Conservation (phyloP, 2,113 vertebrate species). For the Hippocampus barbouri region DNA sequence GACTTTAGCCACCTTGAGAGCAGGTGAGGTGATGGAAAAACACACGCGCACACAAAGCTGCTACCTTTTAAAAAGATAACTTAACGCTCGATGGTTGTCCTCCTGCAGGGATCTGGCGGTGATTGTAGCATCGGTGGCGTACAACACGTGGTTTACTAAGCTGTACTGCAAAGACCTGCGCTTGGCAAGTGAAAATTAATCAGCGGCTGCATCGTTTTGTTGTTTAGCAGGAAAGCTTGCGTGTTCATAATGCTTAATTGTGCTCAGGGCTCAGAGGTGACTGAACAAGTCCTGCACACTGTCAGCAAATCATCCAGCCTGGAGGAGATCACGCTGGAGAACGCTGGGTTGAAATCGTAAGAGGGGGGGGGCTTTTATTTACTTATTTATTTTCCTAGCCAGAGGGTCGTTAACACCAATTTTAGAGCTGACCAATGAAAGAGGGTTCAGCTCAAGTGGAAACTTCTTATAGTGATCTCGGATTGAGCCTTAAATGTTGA, state of each 20-base stretch:
- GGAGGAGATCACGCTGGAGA: constrained; percentile 85
- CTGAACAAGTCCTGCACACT: constrained; percentile 83
- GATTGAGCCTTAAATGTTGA: not conserved
- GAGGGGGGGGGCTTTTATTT: constrained; percentile 17
- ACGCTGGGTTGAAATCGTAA: constrained; percentile 80
- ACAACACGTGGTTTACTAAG: constrained; percentile 86
- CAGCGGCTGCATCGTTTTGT: not conserved
- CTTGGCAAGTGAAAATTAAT: constrained; percentile 61
- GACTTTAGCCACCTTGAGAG: constrained; percentile 87
- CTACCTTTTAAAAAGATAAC: not conserved
- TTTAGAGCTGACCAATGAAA: not conserved
- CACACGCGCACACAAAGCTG: not conserved
- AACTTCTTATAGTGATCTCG: not conserved
- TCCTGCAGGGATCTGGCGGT: constrained; percentile 78
- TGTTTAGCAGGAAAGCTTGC: not conserved
- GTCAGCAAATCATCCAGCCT: constrained; percentile 83
- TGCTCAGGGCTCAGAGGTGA: constrained; percentile 80
- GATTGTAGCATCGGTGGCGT: constrained; percentile 83
- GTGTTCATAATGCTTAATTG: not conserved
- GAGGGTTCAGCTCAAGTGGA: not conserved
- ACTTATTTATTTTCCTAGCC: too few relatives aligned
- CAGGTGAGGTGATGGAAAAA: constrained; percentile 64
- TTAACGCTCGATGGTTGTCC: not conserved
- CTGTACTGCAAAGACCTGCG: constrained; percentile 82
- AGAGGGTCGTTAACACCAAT: not conserved